Evolutionary conservation across 1,140 invertebrate species (phyloP), one percentile per base, ranked within the genome.

Genomic region (Drosophila eugracilis): DNA sequence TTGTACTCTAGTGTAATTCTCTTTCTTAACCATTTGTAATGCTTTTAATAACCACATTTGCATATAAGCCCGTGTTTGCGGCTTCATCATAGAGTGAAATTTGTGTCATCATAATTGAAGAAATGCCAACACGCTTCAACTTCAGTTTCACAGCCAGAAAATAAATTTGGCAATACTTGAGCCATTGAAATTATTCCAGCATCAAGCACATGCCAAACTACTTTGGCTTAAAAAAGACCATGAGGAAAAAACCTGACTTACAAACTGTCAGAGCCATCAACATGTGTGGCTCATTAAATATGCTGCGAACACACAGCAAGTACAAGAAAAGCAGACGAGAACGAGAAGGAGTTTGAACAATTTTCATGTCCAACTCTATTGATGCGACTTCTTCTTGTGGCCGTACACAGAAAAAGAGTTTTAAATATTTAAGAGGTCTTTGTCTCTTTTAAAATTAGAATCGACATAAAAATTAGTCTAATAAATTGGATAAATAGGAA

Each of bases 331-430:
- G 52, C 45, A 63, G 26, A 45, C 26, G 67, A 66, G 53, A 22
- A 26, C 62, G 17, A n/a, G n/a, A 32, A 77, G 55, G 75, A 81
- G 69, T 81, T 60, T 69, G 32, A 63, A 73, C 84, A 88, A 88
- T 88, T 88, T 88, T 83, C 83, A 88, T 88, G 84, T 78, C 84
- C 65, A 81, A 78, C 71, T 65, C 78, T 69, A 89, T 88, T 78
- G 78, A 88, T 78, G 83, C 60, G 60, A 81, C 59, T 65, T 39
- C 71, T 32, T 60, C 77, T 50, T 21, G 14, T 21, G 39, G 37
- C 26, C 28, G 19, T 30, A 22, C 53, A 62, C 60, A 10, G 6
- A 10, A 10, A 60, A 21, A 37, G 47, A 45, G 3, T 12, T 12
- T 1, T 12, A 32, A 32, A 3, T 12, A 1, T 32, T 32, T 32